phyloP scores from a whole-genome alignment of 2,113 vertebrate genomes.

The Daphoenositta chrysoptera region DNA sequence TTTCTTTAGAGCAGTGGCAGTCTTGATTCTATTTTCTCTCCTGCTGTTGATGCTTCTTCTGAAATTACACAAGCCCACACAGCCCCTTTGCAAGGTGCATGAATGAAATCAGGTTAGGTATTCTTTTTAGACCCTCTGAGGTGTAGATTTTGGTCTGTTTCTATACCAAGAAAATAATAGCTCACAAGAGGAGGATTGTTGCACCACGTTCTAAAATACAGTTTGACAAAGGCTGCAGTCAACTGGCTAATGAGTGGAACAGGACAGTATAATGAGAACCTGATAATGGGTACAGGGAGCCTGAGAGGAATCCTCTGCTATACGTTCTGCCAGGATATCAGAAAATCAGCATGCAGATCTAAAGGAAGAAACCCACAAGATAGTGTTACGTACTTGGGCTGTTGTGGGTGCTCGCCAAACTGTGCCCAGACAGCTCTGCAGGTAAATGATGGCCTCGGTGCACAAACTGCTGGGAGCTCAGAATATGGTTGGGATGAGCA shows the following conservation, averaged over 20 bases:
- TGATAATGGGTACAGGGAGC: neutral
- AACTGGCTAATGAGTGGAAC: neutral
- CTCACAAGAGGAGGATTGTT: neutral
- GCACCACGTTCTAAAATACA: neutral
- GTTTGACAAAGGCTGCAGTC: neutral
- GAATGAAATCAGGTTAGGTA: neutral
- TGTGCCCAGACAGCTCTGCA: constrained; percentile 91
- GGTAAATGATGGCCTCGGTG: constrained; percentile 86
- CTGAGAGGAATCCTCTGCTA: neutral
- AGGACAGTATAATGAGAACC: neutral
- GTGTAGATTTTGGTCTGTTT: neutral
- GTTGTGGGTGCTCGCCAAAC: constrained; percentile 83
- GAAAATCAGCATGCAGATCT: neutral
- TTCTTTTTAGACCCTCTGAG: neutral
- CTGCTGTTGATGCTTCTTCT: neutral
- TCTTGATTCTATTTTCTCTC: neutral
- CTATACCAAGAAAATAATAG: neutral
- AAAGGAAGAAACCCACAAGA: neutral
- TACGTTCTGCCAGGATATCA: neutral
- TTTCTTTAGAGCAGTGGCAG: neutral
- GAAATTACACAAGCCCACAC: neutral
- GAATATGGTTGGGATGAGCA: constrained; percentile 90
- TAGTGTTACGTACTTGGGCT: constrained; percentile 82
- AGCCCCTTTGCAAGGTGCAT: neutral
- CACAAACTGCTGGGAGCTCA: constrained; percentile 92